A percentile compares a stretch with the other conserved stretches of the same genome.
These are phyloP conservation scores for Tenebrosternarchus preto DNA, from an alignment of 2,113 vertebrate genomes.

Conservation along the genomic window DNA sequence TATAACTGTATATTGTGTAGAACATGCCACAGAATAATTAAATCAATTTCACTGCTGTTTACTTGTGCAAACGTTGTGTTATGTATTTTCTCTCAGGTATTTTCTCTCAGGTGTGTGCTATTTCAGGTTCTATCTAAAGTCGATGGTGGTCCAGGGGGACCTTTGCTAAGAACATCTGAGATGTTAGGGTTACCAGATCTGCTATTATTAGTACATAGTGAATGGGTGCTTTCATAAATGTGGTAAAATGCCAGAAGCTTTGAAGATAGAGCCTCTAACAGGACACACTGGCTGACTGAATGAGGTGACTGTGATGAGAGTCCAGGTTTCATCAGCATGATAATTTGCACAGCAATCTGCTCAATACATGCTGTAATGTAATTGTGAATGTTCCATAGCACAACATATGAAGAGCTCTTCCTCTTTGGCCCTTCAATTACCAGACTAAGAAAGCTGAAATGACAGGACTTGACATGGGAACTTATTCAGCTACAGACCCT, in stretches of 20 bases:
- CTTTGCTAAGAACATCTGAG: not conserved
- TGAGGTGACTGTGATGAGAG: slow-evolving; percentile 1
- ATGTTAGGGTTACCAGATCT: slow-evolving; percentile 6
- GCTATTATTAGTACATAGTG: slow-evolving; percentile 9
- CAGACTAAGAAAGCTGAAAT: too few relatives aligned
- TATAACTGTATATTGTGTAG: slow-evolving; percentile 17
- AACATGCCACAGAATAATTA: slow-evolving; percentile 34
- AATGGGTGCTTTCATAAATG: not conserved
- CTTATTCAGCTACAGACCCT: too few relatives aligned
- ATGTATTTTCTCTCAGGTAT: slow-evolving; percentile 12
- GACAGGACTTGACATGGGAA: too few relatives aligned
- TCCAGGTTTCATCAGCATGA: not conserved
- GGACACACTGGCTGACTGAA: not conserved
- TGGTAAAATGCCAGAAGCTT: not conserved
- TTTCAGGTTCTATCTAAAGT: slow-evolving; percentile 32
- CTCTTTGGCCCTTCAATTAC: too few relatives aligned
- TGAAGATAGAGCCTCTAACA: not conserved
- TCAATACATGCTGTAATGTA: not conserved
- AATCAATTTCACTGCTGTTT: slow-evolving; percentile 26
- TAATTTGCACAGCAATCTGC: not conserved
- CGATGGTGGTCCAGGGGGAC: slow-evolving; percentile 7
- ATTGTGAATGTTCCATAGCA: too few relatives aligned
- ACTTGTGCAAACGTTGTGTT: slow-evolving; percentile 4
- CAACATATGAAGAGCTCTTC: too few relatives aligned
- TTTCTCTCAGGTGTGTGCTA: slow-evolving; percentile 19